Evolutionary conservation across 2,113 vertebrate species (phyloP).

Genomic region (Murina feae): DNA sequence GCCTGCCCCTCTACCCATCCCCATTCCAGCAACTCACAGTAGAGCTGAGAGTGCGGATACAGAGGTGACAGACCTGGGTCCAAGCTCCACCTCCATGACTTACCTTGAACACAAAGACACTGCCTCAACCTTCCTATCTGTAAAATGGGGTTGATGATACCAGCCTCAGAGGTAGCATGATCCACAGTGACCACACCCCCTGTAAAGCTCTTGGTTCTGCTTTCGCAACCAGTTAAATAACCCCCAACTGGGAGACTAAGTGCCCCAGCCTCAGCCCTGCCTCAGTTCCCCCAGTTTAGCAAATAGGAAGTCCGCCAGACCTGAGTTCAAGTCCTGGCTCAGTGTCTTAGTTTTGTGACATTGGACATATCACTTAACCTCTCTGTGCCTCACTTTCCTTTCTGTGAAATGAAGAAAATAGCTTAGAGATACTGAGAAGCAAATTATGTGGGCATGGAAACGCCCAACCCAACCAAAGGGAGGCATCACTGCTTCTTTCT

Average conservation of each 20-base stretch:
- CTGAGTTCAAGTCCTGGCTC: not conserved
- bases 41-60: not conserved
- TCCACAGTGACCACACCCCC: not conserved
- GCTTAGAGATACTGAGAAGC: no score
- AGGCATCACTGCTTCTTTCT: accelerated
- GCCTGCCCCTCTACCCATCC: no score
- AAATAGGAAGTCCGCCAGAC: not conserved
- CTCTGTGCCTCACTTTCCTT: not conserved
- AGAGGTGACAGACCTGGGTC: not conserved
- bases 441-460: not conserved
- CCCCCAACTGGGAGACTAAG: not conserved
- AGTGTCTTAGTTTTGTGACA: not conserved
- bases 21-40: not conserved
- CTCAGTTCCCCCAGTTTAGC: not conserved
- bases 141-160: not conserved
- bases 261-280: not conserved
- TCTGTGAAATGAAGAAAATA: not conserved
- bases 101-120: not conserved
- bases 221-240: not conserved
- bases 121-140: not conserved
- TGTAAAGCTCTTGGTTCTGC: not conserved
- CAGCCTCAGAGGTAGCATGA: not conserved
- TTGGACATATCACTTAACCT: no score
- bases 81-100: not conserved
- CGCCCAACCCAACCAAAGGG: not conserved